Evolutionary conservation across 2,888 invertebrate species (phyloP).

Genomic region (Synergus itoensis): DNA sequence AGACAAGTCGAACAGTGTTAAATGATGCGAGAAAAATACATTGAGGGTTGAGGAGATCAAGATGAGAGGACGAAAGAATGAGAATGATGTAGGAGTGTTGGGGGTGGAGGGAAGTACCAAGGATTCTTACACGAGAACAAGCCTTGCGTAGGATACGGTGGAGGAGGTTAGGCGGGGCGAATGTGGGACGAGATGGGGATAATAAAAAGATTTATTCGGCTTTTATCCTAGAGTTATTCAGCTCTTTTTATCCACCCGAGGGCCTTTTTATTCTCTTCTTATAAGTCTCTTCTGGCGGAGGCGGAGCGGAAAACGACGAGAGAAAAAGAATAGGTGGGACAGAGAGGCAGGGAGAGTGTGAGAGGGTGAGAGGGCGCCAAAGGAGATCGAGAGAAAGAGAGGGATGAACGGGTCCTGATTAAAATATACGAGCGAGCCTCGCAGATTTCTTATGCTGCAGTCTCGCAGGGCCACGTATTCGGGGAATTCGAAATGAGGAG

Average conservation of each 20-base stretch:
- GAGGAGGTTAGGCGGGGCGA: conserved; percentile 48
- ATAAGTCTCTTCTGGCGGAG: conserved; percentile 55
- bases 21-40: conserved; percentile 28
- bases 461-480: conserved; percentile 67
- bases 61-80: conserved; percentile 19
- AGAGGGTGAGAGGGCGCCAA: conserved; percentile 12
- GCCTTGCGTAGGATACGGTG: conserved; percentile 2
- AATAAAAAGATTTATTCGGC: conserved; percentile 78
- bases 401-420: conserved; percentile 67
- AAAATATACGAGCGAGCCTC: conserved; percentile 74
- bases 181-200: conserved; percentile 69
- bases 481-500: conserved; percentile 74
- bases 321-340: conserved; percentile 49
- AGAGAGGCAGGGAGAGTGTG: conserved; percentile 7
- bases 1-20: conserved; percentile 44
- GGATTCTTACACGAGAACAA: conserved; percentile 33
- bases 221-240: conserved; percentile 77
- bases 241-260: conserved; percentile 74
- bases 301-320: conserved; percentile 54
- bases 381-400: conserved; percentile 41
- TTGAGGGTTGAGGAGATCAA: conserved; percentile 3
- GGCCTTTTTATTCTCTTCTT: conserved; percentile 63
- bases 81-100: conserved; percentile 20
- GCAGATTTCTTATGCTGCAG: conserved; percentile 64
- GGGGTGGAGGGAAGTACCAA: conserved; percentile 4